A percentile compares a stretch with the other conserved stretches of the same genome.
Evolutionary conservation across 2,888 invertebrate species (phyloP).

Genomic region (Leptopilina syphax): DNA sequence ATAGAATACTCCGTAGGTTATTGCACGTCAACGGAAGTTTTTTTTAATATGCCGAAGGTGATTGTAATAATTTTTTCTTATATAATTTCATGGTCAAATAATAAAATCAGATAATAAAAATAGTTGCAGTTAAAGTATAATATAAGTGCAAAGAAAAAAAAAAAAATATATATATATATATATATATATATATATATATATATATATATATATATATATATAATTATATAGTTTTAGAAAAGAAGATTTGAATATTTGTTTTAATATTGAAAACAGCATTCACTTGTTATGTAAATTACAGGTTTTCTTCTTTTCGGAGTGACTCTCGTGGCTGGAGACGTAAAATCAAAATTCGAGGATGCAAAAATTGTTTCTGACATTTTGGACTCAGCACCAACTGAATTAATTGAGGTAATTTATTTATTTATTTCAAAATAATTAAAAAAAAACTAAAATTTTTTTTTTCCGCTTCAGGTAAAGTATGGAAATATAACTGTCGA

Average conservation of each 20-base stretch:
- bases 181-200: no score
- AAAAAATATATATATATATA: background rate
- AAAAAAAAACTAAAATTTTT: background rate
- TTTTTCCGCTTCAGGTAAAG: conserved; percentile 64
- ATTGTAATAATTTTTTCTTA: background rate
- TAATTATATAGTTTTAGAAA: background rate
- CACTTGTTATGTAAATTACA: conserved; percentile 48
- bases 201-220: no score
- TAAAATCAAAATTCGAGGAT: conserved; percentile 65
- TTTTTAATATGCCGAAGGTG: background rate
- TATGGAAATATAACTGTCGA: conserved; percentile 69
- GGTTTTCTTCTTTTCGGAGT: conserved; percentile 62
- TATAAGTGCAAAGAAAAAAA: background rate
- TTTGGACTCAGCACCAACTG: conserved; percentile 67
- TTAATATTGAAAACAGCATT: background rate
- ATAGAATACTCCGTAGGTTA: background rate
- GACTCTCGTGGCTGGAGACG: conserved; percentile 64
- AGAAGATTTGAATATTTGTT: background rate
- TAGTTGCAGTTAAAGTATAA: background rate
- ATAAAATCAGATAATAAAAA: background rate
- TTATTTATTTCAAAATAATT: no score
- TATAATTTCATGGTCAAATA: background rate
- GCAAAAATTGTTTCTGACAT: conserved; percentile 72
- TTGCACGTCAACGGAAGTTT: background rate
- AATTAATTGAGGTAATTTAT: conserved; percentile 68